Evolutionary conservation across 2,888 invertebrate species (phyloP).

Genomic region (Leucoma salicis): DNA sequence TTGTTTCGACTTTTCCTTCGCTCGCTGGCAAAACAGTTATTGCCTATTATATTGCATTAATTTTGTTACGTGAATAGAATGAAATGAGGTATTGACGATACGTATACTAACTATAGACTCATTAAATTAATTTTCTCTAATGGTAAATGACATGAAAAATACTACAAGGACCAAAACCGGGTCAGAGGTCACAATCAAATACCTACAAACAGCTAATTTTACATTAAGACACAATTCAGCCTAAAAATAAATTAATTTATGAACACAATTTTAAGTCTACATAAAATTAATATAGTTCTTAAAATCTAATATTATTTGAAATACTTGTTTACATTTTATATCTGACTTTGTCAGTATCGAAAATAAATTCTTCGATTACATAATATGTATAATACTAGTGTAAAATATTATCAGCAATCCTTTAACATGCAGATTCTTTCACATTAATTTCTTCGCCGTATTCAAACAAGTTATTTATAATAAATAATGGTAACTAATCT

Average conservation of each 20-base stretch:
- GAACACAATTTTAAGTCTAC: constrained; percentile 27
- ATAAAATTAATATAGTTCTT: constrained; percentile 15
- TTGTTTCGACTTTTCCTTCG: too few relatives aligned
- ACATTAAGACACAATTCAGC: background rate
- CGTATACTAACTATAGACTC: too few relatives aligned
- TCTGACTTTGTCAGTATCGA: constrained; percentile 51
- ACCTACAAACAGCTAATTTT: background rate
- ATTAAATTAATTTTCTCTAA: too few relatives aligned
- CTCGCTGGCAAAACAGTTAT: too few relatives aligned
- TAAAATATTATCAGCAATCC: too few relatives aligned
- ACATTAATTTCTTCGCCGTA: background rate
- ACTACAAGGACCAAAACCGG: too few relatives aligned
- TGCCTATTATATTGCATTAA: too few relatives aligned
- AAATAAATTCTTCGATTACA: constrained; percentile 24
- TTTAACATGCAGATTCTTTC: too few relatives aligned
- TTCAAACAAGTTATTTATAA: background rate
- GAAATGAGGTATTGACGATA: too few relatives aligned
- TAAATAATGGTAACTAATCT: background rate
- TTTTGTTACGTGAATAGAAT: too few relatives aligned
- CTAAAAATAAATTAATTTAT: constrained; percentile 21
- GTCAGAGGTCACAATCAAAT: background rate
- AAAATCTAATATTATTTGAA: constrained; percentile 12
- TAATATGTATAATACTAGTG: background rate
- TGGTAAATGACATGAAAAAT: too few relatives aligned
- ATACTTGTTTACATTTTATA: constrained; percentile 39